phyloP scores from a whole-genome alignment of 2,113 vertebrate species.

The Lasiurus cinereus region DNA sequence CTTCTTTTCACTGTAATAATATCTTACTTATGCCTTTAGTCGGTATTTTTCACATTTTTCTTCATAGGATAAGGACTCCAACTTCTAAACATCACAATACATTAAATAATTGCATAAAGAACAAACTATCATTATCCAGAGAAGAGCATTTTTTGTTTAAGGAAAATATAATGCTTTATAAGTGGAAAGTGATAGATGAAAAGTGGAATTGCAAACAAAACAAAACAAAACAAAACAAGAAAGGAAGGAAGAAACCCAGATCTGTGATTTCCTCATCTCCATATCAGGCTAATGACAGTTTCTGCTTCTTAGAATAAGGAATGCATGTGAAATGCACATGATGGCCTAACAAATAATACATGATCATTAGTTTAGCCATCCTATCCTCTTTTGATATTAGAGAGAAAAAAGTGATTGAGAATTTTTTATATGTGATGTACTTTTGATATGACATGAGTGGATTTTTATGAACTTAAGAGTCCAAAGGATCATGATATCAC shows the following conservation, averaged over 20 bases:
- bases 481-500: not conserved
- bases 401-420: not conserved
- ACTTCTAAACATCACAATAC: conserved; percentile 23
- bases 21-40: not conserved
- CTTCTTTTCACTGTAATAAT: not conserved
- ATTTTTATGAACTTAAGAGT: conserved; percentile 10
- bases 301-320: not conserved
- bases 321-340: not conserved
- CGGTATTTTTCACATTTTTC: not conserved
- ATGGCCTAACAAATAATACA: not conserved
- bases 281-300: not conserved
- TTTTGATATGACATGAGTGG: not conserved
- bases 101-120: conserved; percentile 20
- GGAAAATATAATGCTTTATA: not conserved
- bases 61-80: not conserved
- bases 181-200: conserved; percentile 20
- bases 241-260: not conserved
- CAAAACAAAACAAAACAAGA: not conserved
- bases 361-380: not conserved
- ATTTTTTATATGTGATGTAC: not conserved
- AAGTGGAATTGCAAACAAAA: not conserved
- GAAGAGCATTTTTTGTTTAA: not conserved
- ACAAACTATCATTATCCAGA: not conserved
- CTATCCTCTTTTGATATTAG: not conserved
- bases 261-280: not conserved